Conservation (phyloP, 1,140 invertebrate genomes). For the Carposina sasakii region DNA sequence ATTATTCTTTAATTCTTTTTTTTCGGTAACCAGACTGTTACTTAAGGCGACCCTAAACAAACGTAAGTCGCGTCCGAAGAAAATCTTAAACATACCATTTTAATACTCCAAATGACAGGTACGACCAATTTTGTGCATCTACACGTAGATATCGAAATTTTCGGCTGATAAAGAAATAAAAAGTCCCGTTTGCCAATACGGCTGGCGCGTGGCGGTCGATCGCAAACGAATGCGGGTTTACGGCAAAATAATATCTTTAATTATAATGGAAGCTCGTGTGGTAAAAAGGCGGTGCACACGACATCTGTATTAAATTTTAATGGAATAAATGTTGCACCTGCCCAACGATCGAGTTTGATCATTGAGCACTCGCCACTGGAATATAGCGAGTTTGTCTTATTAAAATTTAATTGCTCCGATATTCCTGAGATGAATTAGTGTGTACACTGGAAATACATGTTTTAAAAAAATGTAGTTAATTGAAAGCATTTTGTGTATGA, state of each 20-base stretch:
- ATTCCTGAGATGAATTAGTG: slow-evolving; percentile 17
- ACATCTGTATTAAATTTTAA: slow-evolving; percentile 70
- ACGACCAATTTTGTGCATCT: too few species aligned
- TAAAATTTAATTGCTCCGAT: slow-evolving; percentile 45
- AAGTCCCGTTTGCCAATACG: slow-evolving; percentile 40
- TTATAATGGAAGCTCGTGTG: slow-evolving; percentile 59
- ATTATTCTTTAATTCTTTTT: too few species aligned
- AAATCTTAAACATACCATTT: too few species aligned
- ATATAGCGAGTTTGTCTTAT: slow-evolving; percentile 51
- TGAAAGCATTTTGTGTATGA: too few species aligned
- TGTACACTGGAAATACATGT: slow-evolving; percentile 7
- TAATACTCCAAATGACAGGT: too few species aligned
- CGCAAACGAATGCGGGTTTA: slow-evolving; percentile 44
- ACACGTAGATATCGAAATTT: too few species aligned
- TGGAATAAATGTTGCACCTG: slow-evolving; percentile 61
- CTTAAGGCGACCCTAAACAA: too few species aligned
- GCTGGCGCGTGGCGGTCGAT: slow-evolving; percentile 43
- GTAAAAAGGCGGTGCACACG: slow-evolving; percentile 63
- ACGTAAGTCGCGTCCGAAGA: too few species aligned
- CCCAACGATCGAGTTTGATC: slow-evolving; percentile 30
- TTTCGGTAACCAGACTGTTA: too few species aligned
- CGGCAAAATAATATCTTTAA: slow-evolving; percentile 68
- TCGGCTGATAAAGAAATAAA: slow-evolving; percentile 42
- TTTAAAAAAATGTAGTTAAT: too few species aligned
- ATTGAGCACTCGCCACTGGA: slow-evolving; percentile 18